Base-by-base conservation (phyloP, 2,797 vertebrate genomes). In the Chaetophractus vellerosus region DNA sequence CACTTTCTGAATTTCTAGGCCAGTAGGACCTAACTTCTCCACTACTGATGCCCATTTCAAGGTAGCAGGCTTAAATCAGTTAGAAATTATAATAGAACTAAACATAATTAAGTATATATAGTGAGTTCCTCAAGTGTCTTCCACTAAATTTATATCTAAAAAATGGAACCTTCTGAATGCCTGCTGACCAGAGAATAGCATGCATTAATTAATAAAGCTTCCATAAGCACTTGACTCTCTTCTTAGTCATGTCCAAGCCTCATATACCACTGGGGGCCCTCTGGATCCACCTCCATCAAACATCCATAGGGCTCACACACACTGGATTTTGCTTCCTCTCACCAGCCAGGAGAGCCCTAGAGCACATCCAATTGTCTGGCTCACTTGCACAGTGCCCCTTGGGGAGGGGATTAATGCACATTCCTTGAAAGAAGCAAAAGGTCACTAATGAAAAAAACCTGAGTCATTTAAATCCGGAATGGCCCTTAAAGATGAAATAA, bases 121-220 rank as follows among this genome's bases (percentile, higher is more conserved):
- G 48, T 66, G 85, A 87, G 28, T 24, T 59, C 11, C 59, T 90
- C 64, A 52, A 93, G 5, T 59, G 36, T 79, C 50, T 95, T 38
- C 50, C 41, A 55, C 18, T 88, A 79, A 94, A 90, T 69, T 88
- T 90, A 48, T 31, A 82, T 78, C 78, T 61, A 11, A 74, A 94
- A 94, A 16, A 11, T 5, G 6, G 66, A 38, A 28, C 71, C 31
- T 55, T 83, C 64, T 87, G 31, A 61, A 83, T 41, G 57, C 11
- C 52, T 86, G 69, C 21, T 28, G 41, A 87, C 41, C 82, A 33
- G 91, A 41, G 33, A 38, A 23, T 24, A 45, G 2, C 18, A 28
- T 33, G 11, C 63, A 38, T 72, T 52, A 31, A 2, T 36, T 52
- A 31, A 2, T 36, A 71, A 74, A 71, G 6, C 31, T 69, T 84